Evolutionary conservation across 2,888 invertebrate species (phyloP), one percentile per base, ranked within the genome.

Genomic region (Papilio gigon): DNA sequence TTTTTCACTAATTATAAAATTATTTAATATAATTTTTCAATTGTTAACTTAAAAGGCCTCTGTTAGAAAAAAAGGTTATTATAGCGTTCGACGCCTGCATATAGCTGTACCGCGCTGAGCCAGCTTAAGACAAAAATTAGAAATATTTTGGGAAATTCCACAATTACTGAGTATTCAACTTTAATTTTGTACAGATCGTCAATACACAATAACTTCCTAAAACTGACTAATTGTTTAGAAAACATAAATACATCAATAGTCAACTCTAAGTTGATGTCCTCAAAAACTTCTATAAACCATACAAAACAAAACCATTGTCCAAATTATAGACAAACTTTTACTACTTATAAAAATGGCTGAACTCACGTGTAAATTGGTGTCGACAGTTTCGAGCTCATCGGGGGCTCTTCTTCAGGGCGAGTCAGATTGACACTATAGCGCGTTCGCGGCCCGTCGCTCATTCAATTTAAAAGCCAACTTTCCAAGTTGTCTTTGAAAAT

Each of bases 31-130:
- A 59, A 42, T 47, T 62, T 62, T 66, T 53, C 58, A n/a, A 42
- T 66, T 56, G 70, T 78, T 76, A 80, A 75, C 68, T 37, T 77
- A 77, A 81, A 81, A 83, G 81, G 82, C 81, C 80, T 83, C 84
- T 79, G 78, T 69, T 78, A 77, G 76, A 76, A 75, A 74, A 77
- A 74, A 71, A 72, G 74, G 61, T 67, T 68, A 68, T 64, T 58
- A 35, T 33, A 62, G 58, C 70, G 70, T 66, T 70, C 70, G 65
- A 69, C 65, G 47, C 58, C 47, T 53, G 37, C 30, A 17, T 25
- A 25, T 22, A 22, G 42, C 65, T 22, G 17, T 5, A 2, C 40
- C 40, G 20, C 47, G 50, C 47, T 11, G 12, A 44, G 60, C 65
- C 68, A 65, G 50, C 37, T 60, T 65, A 35, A 65, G 61, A 42